Evolutionary conservation across 92 coral and sea anemone genomes (phyloP).

Genomic region (Siderastrea siderea): DNA sequence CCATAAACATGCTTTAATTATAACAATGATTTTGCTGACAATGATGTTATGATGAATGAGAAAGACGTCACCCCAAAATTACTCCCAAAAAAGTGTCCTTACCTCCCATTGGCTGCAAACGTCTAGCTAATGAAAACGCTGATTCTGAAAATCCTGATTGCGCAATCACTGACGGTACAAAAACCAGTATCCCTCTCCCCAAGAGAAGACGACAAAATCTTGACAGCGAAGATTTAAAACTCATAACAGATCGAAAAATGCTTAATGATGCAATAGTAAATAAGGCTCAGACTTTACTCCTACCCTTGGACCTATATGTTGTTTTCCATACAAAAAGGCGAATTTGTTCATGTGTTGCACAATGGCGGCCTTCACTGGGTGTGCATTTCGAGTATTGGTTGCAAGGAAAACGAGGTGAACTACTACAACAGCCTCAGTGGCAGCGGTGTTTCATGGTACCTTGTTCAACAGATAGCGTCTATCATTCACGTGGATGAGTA

Average conservation of each 20-base stretch:
- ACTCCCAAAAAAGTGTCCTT: neutral
- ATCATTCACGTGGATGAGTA: conserved; percentile 9
- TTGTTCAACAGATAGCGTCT: conserved; percentile 50
- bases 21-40: neutral
- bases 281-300: conserved; percentile 56
- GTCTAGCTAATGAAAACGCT: neutral
- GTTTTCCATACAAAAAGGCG: conserved; percentile 60
- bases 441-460: conserved; percentile 42
- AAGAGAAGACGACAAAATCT: conserved; percentile 8
- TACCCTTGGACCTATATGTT: conserved; percentile 51
- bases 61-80: neutral
- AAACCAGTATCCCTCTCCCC: neutral
- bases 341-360: conserved; percentile 75
- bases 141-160: neutral
- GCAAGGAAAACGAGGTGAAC: conserved; percentile 39
- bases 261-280: conserved; percentile 38
- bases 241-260: conserved; percentile 18
- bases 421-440: conserved; percentile 69
- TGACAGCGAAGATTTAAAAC: conserved; percentile 6
- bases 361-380: conserved; percentile 76
- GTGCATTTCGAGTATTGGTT: conserved; percentile 63
- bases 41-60: neutral
- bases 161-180: neutral
- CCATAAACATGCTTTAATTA: neutral
- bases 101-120: neutral